Conservation (phyloP, 2,797 vertebrate species). For the Triplophysa yarkandensis region DNA sequence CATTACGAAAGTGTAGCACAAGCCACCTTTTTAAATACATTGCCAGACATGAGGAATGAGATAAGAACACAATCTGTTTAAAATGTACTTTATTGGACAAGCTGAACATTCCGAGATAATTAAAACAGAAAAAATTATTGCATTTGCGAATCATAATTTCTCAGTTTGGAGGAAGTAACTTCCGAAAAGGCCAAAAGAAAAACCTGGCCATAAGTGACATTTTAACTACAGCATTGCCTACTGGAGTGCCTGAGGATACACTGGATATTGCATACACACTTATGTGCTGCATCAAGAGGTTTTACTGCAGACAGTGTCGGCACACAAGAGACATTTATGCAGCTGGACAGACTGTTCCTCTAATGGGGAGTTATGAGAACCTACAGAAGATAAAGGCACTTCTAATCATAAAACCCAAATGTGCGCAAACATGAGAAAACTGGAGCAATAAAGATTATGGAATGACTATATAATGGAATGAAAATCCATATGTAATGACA, state of each 20-base stretch:
- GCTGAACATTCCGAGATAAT: conserved; percentile 30
- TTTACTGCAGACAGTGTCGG: conserved; percentile 66
- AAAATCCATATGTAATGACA: conserved; percentile 31
- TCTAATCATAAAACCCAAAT: conserved; percentile 73
- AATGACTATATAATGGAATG: conserved; percentile 43
- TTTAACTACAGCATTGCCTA: conserved; percentile 47
- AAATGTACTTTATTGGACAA: conserved; percentile 45
- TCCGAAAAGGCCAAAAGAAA: conserved; percentile 45
- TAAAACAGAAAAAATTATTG: conserved; percentile 30
- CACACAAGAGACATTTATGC: conserved; percentile 55
- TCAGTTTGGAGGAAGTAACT: conserved; percentile 15
- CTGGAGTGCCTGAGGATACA: conserved; percentile 53
- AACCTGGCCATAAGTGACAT: conserved; percentile 49
- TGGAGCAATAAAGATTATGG: conserved; percentile 34
- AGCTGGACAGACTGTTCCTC: conserved; percentile 35
- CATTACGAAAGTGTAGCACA: too few relatives aligned
- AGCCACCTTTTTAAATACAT: not conserved
- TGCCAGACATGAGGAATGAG: not conserved
- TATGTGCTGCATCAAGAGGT: conserved; percentile 66
- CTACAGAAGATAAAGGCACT: conserved; percentile 81
- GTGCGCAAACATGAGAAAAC: conserved; percentile 43
- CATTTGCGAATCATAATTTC: conserved; percentile 21
- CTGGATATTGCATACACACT: conserved; percentile 56
- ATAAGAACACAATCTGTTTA: conserved; percentile 37
- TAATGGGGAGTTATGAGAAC: conserved; percentile 54